Evolutionary conservation across 2,888 invertebrate species (phyloP).

Genomic region (Coleophora deauratella): DNA sequence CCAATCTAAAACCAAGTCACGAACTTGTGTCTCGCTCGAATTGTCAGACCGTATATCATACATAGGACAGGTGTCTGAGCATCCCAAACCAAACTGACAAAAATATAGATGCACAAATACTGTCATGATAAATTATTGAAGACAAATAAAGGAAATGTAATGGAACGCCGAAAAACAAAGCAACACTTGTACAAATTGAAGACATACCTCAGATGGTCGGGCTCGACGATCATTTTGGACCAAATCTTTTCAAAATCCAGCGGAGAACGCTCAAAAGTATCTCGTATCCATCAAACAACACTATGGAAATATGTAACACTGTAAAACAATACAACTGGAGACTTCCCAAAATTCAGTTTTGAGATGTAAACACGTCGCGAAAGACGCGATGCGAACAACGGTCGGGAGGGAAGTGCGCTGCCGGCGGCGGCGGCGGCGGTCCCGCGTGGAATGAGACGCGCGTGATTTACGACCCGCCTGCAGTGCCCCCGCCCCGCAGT

Average conservation of each 20-base stretch:
- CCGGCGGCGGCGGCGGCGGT: slow-evolving; percentile 70
- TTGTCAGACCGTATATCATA: background rate
- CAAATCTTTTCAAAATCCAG: slow-evolving; percentile 51
- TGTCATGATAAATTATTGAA: background rate
- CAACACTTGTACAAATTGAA: slow-evolving; percentile 49
- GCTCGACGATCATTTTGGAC: slow-evolving; percentile 70
- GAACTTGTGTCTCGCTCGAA: slow-evolving; percentile 4
- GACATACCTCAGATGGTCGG: slow-evolving; percentile 70
- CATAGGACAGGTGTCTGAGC: no score
- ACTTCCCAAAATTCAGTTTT: slow-evolving; percentile 49
- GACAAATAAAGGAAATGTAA: slow-evolving; percentile 17
- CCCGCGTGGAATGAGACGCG: slow-evolving; percentile 74
- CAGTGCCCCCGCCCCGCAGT: slow-evolving; percentile 66
- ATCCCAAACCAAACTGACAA: slow-evolving; percentile 1
- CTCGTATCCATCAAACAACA: slow-evolving; percentile 62
- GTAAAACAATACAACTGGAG: slow-evolving; percentile 40
- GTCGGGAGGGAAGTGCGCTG: slow-evolving; percentile 66
- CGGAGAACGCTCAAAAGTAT: slow-evolving; percentile 34
- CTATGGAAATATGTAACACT: slow-evolving; percentile 46
- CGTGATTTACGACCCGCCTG: slow-evolving; percentile 75
- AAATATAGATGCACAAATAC: background rate
- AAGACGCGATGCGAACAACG: slow-evolving; percentile 67
- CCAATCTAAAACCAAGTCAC: slow-evolving; percentile 6
- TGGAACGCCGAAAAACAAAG: slow-evolving; percentile 32
- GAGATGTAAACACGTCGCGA: slow-evolving; percentile 68